Evolutionary conservation across 2,797 vertebrate species (phyloP).

Genomic region (Lophius americanus): DNA sequence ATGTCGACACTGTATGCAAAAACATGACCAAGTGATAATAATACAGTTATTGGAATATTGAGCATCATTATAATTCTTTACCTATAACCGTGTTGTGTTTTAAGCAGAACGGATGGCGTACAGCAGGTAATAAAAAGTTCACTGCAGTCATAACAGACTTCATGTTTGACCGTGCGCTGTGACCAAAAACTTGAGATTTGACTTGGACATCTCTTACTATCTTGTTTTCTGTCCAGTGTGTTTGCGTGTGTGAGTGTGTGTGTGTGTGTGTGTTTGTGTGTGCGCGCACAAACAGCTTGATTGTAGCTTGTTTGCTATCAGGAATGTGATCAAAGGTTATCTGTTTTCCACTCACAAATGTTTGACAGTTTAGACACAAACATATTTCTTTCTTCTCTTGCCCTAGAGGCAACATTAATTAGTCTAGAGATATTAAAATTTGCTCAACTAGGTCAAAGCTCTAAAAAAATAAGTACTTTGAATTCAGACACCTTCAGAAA

Average conservation of each 20-base stretch:
- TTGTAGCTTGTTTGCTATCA: constrained; percentile 33
- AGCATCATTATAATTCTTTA: too few species aligned
- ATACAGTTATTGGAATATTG: too few species aligned
- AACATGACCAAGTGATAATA: too few species aligned
- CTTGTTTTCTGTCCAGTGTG: neutral
- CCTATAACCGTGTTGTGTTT: too few species aligned
- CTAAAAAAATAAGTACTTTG: neutral
- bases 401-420: constrained; percentile 14
- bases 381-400: constrained; percentile 1
- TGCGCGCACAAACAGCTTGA: constrained; percentile 20
- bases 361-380: constrained; percentile 19
- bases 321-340: constrained; percentile 64
- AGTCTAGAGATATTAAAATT: constrained; percentile 28
- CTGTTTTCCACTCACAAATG: constrained; percentile 22
- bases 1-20: too few species aligned
- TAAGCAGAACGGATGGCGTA: too few species aligned
- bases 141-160: too few species aligned
- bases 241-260: neutral
- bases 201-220: neutral
- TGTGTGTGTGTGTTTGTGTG: neutral
- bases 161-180: too few species aligned
- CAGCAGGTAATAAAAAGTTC: too few species aligned
- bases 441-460: constrained; percentile 2
- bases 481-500: neutral
- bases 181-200: too few species aligned